A percentile compares a stretch with the other conserved stretches of the same genome.
phyloP scores from a whole-genome alignment of 1,140 invertebrate species.

The Arctopsyche grandis region DNA sequence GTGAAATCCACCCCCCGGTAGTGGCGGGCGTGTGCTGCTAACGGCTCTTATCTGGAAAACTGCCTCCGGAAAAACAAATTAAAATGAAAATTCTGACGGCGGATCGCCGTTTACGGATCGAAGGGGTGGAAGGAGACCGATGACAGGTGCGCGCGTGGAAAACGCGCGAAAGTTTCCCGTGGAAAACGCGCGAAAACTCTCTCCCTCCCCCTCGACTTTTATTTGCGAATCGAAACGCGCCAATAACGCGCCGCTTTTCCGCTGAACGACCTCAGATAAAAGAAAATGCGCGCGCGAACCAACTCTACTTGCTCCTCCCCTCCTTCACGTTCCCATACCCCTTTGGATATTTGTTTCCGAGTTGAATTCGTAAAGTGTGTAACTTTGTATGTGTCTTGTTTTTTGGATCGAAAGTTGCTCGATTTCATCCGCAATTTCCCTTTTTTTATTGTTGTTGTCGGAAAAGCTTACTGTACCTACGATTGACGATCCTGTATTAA shows the following conservation, averaged over 20 bases:
- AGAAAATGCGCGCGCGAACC: not conserved
- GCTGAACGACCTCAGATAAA: slow-evolving; percentile 23
- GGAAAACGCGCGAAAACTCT: too few relatives aligned
- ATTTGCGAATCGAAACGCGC: slow-evolving; percentile 27
- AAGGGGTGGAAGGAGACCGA: not conserved
- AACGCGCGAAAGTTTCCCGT: slow-evolving; percentile 26
- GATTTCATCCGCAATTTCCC: too few relatives aligned
- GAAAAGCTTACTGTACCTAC: too few relatives aligned
- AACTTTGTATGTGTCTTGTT: too few relatives aligned
- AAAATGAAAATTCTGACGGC: slow-evolving; percentile 50
- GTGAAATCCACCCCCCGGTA: not conserved
- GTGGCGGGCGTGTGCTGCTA: slow-evolving; percentile 47
- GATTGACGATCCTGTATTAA: too few relatives aligned
- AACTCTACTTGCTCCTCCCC: not conserved
- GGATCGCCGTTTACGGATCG: slow-evolving; percentile 46
- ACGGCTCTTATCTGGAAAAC: slow-evolving; percentile 53
- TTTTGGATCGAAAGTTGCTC: too few relatives aligned
- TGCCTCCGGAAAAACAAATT: slow-evolving; percentile 53
- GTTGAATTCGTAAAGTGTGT: too few relatives aligned
- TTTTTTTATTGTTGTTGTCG: too few relatives aligned
- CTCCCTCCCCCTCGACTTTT: not conserved
- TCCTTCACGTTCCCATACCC: too few relatives aligned
- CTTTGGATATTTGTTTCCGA: too few relatives aligned
- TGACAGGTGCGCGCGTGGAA: slow-evolving; percentile 37
- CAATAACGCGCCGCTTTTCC: slow-evolving; percentile 22